phyloP scores from a whole-genome alignment of 2,113 vertebrate genomes.

The Colinus virginianus region DNA sequence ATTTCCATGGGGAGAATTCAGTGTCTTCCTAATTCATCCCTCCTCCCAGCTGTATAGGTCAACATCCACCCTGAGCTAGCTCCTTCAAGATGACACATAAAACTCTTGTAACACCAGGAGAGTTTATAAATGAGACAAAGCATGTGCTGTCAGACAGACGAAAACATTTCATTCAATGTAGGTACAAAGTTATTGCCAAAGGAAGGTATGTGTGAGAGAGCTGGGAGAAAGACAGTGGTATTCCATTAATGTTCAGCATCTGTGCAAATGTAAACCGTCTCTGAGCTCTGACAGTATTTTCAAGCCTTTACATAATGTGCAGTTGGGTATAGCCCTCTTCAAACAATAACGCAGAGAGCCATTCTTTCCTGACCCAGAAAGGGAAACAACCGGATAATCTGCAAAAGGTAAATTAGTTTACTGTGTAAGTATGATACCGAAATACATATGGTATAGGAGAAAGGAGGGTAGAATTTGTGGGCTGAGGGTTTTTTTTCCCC shows the following conservation, averaged over 20 bases:
- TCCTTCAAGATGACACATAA: neutral
- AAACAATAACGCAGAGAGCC: neutral
- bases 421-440: neutral
- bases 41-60: neutral
- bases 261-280: conserved; percentile 11
- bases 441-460: neutral
- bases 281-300: neutral
- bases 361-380: conserved; percentile 4
- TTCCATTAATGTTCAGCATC: neutral
- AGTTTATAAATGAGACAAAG: neutral
- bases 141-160: neutral
- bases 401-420: neutral
- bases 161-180: neutral
- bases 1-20: neutral
- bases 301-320: neutral
- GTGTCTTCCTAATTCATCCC: neutral
- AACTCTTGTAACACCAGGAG: neutral
- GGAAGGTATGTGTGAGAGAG: neutral
- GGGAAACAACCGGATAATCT: neutral
- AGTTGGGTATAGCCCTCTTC: neutral
- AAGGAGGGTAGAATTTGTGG: neutral
- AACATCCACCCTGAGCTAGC: neutral
- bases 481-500: neutral
- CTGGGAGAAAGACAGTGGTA: neutral
- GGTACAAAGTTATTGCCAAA: neutral